Evolutionary conservation across 37 sponge, comb jelly and placozoan species (phyloP).

Genomic region (Aplysina aerophoba): DNA sequence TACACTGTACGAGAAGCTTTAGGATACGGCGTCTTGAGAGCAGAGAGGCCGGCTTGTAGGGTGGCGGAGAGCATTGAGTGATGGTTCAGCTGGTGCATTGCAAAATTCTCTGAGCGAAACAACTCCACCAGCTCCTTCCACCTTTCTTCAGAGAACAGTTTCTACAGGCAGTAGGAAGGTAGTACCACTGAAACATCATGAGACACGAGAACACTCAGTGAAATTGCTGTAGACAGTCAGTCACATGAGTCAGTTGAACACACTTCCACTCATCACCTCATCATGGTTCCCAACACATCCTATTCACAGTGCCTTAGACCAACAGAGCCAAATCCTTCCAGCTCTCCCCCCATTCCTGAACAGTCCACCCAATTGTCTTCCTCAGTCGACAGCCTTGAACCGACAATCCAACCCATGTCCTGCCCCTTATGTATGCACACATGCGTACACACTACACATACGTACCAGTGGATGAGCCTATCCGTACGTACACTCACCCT

Average conservation of each 20-base stretch:
- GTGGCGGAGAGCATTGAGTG: constrained; percentile 81
- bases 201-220: too few species aligned
- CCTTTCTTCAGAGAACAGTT: constrained; percentile 76
- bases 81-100: constrained; percentile 82
- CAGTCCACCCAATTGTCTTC: not conserved
- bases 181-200: too few species aligned
- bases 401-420: too few species aligned
- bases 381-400: not conserved
- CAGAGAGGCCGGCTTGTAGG: constrained; percentile 94
- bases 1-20: not conserved
- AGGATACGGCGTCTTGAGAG: constrained; percentile 95
- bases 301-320: not conserved
- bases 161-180: constrained; percentile 33
- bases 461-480: not conserved
- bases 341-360: not conserved
- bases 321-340: not conserved
- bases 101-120: constrained; percentile 88
- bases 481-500: constrained; percentile 71
- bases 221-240: too few species aligned
- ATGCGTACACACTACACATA: too few species aligned
- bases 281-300: too few species aligned
- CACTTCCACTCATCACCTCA: not conserved
- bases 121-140: constrained; percentile 88
- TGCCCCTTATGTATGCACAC: too few species aligned
- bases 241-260: not conserved